Base-by-base conservation (phyloP, 2,113 vertebrate species). In the Baryphthengus martii region DNA sequence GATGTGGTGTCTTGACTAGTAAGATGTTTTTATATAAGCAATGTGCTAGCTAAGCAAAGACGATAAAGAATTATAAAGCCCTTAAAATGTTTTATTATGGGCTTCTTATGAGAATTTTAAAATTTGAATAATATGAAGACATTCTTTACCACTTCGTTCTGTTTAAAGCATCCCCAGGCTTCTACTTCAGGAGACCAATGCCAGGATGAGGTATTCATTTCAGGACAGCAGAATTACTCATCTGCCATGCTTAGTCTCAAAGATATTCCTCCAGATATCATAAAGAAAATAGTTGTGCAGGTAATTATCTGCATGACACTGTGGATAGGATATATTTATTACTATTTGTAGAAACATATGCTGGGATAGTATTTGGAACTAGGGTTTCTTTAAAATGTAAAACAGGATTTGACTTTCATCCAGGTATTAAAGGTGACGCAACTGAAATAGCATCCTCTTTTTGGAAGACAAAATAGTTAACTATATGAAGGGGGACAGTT, bases 121-220 rank as follows among this genome's bases (percentile, higher is more conserved):
- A 55, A 28, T 95, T 92, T 94, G 50, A 61, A 67, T 89, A 83
- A 39, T 74, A 81, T 88, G 61, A 89, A 95, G 55, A 89, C 14
- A 63, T 11, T 92, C 79, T 89, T 97, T 86, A 74, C 74, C 91
- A 52, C 33, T 47, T 40, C 62, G 20, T 90, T 94, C 88, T 84
- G 52, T 95, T 95, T 95, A 88, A 97, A 98, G 97, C 97, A 98
- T 96, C 96, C 97, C 26, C 97, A 97, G 93, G 85, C 94, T 91
- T 90, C 95, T 89, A 83, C 95, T 94, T 44, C 97, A 76, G 97
- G 96, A 95, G 98, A 98, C 55, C 97, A 97, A 66, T 96, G 97
- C 85, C 98, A 99, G 97, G 99, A 99, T 90, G 99, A 99, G 44
- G 98, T 98, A 73, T 99, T 99, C 95, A 88, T 97, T 97, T 97